Evolutionary conservation across 2,797 vertebrate genomes (phyloP).

Genomic region (Arvicola amphibius): DNA sequence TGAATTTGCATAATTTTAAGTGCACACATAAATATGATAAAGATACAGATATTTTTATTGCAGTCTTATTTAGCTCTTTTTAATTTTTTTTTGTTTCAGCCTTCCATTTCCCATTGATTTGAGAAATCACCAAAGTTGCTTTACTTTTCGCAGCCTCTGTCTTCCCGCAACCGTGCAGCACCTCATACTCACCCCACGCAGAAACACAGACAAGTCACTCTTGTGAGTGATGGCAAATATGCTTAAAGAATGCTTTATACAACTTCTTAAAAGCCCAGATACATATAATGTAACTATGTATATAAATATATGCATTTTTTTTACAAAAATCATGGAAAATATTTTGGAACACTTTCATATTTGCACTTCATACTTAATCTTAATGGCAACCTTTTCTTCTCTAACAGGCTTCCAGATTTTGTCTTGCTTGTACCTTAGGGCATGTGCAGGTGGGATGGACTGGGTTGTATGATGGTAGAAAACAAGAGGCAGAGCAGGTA

Average conservation of each 20-base stretch:
- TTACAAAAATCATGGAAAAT: not conserved
- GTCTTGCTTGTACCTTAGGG: not conserved
- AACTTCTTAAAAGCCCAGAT: not conserved
- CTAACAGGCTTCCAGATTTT: not conserved
- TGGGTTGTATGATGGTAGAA: accelerated
- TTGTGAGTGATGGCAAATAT: not conserved
- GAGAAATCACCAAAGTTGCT: not conserved
- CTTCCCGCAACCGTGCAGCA: not conserved
- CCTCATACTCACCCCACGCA: not conserved
- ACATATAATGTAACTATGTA: not conserved
- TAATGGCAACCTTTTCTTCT: not conserved
- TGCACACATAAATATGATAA: constrained; percentile 66
- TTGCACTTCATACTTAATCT: not conserved
- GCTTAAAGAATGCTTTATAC: not conserved
- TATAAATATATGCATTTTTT: not conserved
- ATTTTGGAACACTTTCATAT: not conserved
- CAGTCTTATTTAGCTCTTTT: constrained; percentile 36
- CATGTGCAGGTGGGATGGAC: not conserved
- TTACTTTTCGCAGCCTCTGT: not conserved
- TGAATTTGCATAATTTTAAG: constrained; percentile 72
- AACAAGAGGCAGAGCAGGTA: accelerated
- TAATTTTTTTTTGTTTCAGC: not conserved
- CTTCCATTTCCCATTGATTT: not conserved
- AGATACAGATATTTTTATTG: constrained; percentile 46
- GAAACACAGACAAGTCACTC: accelerated